A percentile compares a stretch with the other conserved stretches of the same genome.
Evolutionary conservation across 1,140 invertebrate genomes (phyloP).

Genomic region (Zaprionus inermis): DNA sequence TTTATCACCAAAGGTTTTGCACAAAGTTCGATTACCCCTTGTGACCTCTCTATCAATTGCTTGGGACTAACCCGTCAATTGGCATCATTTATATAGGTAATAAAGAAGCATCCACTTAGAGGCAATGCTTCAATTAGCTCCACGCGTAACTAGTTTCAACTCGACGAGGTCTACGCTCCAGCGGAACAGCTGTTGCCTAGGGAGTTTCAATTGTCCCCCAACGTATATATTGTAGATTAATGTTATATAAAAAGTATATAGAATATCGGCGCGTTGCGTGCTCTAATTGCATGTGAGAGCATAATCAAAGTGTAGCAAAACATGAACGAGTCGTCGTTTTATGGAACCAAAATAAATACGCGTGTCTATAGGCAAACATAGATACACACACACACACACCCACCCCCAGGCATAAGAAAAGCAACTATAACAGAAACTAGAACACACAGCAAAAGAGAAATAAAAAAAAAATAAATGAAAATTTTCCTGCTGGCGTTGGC

Average conservation of each 20-base stretch:
- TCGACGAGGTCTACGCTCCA: not conserved
- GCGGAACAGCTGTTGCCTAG: not conserved
- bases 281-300: conserved; percentile 34
- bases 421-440: conserved; percentile 41
- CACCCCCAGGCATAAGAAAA: not conserved
- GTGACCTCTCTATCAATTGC: conserved; percentile 34
- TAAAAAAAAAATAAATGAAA: conserved; percentile 52
- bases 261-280: conserved; percentile 24
- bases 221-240: not conserved
- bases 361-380: conserved; percentile 13
- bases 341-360: conserved; percentile 46
- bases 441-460: conserved; percentile 39
- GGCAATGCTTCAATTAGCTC: conserved; percentile 31
- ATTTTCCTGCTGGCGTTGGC: conserved; percentile 52
- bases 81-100: not conserved
- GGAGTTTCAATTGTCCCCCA: not conserved
- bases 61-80: conserved; percentile 24
- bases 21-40: conserved; percentile 31
- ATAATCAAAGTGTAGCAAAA: conserved; percentile 35
- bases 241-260: not conserved
- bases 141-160: conserved; percentile 34
- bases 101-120: conserved; percentile 16
- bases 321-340: conserved; percentile 24
- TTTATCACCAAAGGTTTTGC: not conserved
- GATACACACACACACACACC: conserved; percentile 15